Percentiles rank a stretch among this genome's conserved stretches.
Evolutionary conservation across 2,797 vertebrate genomes (phyloP).

Genomic region (Chlorospingus semifuscus): DNA sequence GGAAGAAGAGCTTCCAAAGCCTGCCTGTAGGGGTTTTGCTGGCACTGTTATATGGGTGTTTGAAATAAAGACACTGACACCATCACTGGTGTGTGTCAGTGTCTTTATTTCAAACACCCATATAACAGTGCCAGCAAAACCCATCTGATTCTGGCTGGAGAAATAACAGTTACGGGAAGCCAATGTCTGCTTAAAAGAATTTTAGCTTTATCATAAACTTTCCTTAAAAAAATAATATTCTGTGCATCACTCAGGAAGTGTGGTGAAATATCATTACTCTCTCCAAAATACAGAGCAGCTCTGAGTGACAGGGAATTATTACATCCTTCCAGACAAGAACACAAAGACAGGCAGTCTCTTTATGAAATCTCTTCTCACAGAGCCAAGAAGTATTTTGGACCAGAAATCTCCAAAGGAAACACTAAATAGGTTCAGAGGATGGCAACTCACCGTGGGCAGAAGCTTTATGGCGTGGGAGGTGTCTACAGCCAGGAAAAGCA

Average conservation of each 20-base stretch:
- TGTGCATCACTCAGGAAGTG: not conserved
- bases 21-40: not conserved
- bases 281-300: not conserved
- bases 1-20: not conserved
- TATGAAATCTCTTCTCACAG: not conserved
- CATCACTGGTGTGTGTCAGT: not conserved
- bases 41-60: not conserved
- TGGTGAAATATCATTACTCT: not conserved
- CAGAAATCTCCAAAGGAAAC: not conserved
- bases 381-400: not conserved
- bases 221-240: not conserved
- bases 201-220: not conserved
- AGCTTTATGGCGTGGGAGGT: not conserved
- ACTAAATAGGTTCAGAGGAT: not conserved
- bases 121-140: not conserved
- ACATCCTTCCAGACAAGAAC: not conserved
- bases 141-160: not conserved
- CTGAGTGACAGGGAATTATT: not conserved
- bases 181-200: not conserved
- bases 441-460: fast-evolving
- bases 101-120: too few species aligned
- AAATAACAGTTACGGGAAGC: not conserved
- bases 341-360: not conserved
- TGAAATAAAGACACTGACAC: not conserved
- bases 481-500: not conserved